These are phyloP conservation scores for Oncorhynchus gorbuscha DNA, from an alignment of 2,113 vertebrate species.

Conservation along the genomic window DNA sequence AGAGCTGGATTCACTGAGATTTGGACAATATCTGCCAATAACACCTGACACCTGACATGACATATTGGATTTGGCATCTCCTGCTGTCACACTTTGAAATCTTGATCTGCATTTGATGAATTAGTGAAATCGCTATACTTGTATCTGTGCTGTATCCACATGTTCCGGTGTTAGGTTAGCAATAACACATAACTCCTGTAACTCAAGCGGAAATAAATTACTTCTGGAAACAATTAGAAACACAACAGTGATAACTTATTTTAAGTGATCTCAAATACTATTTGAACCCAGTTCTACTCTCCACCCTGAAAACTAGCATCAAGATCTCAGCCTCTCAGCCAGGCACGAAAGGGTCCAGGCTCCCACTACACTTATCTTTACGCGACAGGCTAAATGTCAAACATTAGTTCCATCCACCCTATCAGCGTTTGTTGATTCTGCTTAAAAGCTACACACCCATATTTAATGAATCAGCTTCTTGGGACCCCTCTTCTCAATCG, in stretches of 20 bases:
- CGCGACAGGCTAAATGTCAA: conserved; percentile 59
- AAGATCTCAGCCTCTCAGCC: conserved; percentile 35
- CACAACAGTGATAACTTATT: too few species aligned
- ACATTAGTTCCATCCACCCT: conserved; percentile 58
- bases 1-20: conserved; percentile 42
- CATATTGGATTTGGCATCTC: background rate
- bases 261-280: too few species aligned
- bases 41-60: background rate
- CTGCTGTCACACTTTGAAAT: conserved; percentile 45
- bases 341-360: conserved; percentile 35
- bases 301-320: conserved; percentile 28
- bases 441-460: conserved; percentile 47
- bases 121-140: background rate
- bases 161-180: background rate
- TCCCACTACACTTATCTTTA: conserved; percentile 43
- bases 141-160: too few species aligned
- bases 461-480: conserved; percentile 50
- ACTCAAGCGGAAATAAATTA: background rate
- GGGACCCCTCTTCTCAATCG: conserved; percentile 22
- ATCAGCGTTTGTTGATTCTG: conserved; percentile 59
- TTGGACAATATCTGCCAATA: conserved; percentile 29
- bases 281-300: conserved; percentile 7
- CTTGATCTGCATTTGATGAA: conserved; percentile 31
- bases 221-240: background rate
- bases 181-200: too few species aligned